phyloP scores from a whole-genome alignment of 1,140 invertebrate species.

The Tetramorium simillimum region DNA sequence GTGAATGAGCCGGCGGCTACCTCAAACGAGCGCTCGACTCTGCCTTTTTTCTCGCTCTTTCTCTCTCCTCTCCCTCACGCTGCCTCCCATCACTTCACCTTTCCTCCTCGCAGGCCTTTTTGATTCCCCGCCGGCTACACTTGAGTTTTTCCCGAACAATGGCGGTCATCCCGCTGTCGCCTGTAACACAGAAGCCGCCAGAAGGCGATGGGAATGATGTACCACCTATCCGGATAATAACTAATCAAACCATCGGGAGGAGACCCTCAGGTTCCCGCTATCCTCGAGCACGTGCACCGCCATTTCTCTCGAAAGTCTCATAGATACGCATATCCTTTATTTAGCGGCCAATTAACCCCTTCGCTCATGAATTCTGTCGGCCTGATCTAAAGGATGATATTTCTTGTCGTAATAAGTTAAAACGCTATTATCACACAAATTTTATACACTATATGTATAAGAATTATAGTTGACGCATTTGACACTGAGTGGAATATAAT shows the following conservation, averaged over 20 bases:
- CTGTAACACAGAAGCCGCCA: slow-evolving; percentile 78
- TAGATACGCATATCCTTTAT: neutral
- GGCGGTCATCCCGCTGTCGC: slow-evolving; percentile 64
- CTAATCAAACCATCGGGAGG: slow-evolving; percentile 75
- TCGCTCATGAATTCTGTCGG: neutral
- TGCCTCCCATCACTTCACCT: slow-evolving; percentile 64
- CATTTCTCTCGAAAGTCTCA: slow-evolving; percentile 51
- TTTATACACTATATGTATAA: neutral
- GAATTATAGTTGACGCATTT: neutral
- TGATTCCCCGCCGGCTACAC: slow-evolving; percentile 65
- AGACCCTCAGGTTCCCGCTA: slow-evolving; percentile 45
- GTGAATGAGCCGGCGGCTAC: slow-evolving; percentile 80
- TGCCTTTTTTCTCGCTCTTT: slow-evolving; percentile 67
- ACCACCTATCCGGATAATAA: slow-evolving; percentile 79
- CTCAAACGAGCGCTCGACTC: slow-evolving; percentile 78
- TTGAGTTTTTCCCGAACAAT: slow-evolving; percentile 80
- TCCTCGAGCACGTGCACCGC: slow-evolving; percentile 71
- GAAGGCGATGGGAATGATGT: slow-evolving; percentile 74
- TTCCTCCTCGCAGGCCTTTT: slow-evolving; percentile 48
- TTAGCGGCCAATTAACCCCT: slow-evolving; percentile 6
- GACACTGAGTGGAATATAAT: neutral
- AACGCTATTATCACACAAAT: neutral
- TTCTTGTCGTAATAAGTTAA: neutral
- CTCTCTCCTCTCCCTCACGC: slow-evolving; percentile 47
- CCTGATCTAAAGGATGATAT: neutral